phyloP scores from a whole-genome alignment of 2,888 invertebrate species.

The Galerucella calmariensis region DNA sequence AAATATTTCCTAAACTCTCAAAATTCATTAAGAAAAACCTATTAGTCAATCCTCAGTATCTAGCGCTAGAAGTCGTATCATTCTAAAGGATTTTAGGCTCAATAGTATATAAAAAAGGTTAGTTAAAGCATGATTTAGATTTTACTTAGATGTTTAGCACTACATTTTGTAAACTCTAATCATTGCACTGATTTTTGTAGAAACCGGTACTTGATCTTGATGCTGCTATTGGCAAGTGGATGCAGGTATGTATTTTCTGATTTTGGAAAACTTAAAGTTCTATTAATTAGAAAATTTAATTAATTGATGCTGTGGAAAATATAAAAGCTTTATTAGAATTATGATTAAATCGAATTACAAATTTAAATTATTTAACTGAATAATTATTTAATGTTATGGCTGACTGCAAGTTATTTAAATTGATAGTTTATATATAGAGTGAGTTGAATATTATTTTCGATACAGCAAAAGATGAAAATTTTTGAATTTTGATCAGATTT shows the following conservation, averaged over 20 bases:
- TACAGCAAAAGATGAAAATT: too few species aligned
- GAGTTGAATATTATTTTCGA: too few species aligned
- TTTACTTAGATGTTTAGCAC: slow-evolving; percentile 17
- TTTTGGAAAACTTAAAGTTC: slow-evolving; percentile 24
- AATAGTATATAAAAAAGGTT: slow-evolving; percentile 45
- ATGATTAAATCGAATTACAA: neutral
- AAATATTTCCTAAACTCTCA: slow-evolving; percentile 9
- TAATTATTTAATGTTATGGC: neutral
- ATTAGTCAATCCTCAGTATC: slow-evolving; percentile 25
- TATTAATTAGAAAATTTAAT: neutral
- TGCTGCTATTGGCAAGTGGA: slow-evolving; percentile 57
- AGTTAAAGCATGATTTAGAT: slow-evolving; percentile 47
- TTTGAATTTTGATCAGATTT: too few species aligned
- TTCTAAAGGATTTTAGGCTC: slow-evolving; percentile 34
- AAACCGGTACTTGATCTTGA: slow-evolving; percentile 51
- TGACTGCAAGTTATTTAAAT: neutral
- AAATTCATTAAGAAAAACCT: slow-evolving; percentile 6
- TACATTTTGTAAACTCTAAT: slow-evolving; percentile 24
- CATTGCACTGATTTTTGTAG: slow-evolving; percentile 50
- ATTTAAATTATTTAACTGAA: neutral
- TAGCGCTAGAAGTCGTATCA: slow-evolving; percentile 29
- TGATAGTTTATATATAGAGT: too few species aligned
- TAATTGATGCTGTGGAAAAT: neutral
- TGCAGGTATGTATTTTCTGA: slow-evolving; percentile 51
- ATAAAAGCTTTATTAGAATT: neutral